phyloP scores from a whole-genome alignment of 2,113 vertebrate genomes.

The Otus sunia region DNA sequence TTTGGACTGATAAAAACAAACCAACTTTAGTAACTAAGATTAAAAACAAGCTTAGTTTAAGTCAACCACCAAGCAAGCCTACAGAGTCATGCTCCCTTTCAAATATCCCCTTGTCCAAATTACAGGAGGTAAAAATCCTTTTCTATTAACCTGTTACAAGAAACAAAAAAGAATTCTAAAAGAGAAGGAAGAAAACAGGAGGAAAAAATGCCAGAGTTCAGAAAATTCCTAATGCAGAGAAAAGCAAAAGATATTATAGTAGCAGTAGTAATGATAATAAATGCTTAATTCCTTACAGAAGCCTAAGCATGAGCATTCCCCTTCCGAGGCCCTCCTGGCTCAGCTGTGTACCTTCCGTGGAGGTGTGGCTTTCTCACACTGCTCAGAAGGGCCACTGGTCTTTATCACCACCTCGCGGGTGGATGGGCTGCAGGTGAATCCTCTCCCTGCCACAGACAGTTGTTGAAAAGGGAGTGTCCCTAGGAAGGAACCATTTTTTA shows the following conservation, averaged over 20 bases:
- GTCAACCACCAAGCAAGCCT: background rate
- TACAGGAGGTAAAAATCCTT: background rate
- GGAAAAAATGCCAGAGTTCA: background rate
- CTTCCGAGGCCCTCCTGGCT: background rate
- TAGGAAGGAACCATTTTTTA: background rate
- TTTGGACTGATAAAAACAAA: background rate
- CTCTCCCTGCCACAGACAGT: background rate
- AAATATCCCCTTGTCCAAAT: background rate
- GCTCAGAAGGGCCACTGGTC: background rate
- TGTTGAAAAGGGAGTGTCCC: background rate
- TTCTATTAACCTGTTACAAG: background rate
- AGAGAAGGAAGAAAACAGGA: background rate
- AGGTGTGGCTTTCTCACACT: background rate
- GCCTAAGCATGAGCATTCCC: background rate
- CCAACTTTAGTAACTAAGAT: background rate
- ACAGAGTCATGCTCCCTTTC: background rate
- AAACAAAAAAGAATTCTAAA: background rate
- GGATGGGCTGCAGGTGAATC: background rate
- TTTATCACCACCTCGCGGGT: background rate
- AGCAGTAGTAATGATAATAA: background rate
- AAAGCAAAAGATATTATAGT: background rate
- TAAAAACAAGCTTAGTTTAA: background rate
- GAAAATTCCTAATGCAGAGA: background rate
- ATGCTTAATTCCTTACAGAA: background rate
- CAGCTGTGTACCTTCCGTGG: rapidly evolving